Evolutionary conservation across 2,797 vertebrate species (phyloP), one percentile per base, ranked within the genome.

Genomic region (Tinamus major): DNA sequence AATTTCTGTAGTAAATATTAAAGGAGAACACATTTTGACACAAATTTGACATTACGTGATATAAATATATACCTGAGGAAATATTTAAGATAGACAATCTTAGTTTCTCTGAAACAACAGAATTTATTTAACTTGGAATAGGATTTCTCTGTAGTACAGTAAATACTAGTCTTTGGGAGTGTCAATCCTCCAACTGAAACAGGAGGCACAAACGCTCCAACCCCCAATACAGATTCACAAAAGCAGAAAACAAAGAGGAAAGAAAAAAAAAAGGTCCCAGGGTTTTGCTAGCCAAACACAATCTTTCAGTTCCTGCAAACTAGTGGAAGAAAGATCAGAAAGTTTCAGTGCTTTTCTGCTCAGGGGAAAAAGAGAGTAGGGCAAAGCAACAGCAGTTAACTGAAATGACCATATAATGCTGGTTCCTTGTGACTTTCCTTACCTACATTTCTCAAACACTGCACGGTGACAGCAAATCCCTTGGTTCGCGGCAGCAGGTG

Each of bases 401-500:
- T 17, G 15, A 85, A 92, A 89, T 26, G 62, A 81, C 18, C 44
- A n/a, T 75, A 93, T 81, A 89, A 39, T 46, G 79, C 24, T 17
- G 75, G 83, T 37, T 92, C 61, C 41, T 49, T 49, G 37, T 70
- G 61, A 80, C 91, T 95, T 94, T 97, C 97, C 98, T 98, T 97
- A 99, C 99, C 99, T 88, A 97, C 98, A 96, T 98, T 97, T 98
- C 99, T 97, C 98, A 99, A 98, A 98, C 98, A 99, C 96, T 99
- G 98, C 91, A 98, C 98, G 1, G 98, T 99, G 87, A 99, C 61
- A 79, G 98, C 98, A 90, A 99, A 99, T 97, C 99, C 99, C 96
- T 99, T 99, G 4, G 99, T 99, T 76, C 99, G 98, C 7, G 99
- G 99, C 91, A 99, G 97, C 27, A 99, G 98, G 92, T 99, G 99